Percentiles rank a stretch among this genome's conserved stretches.
These are phyloP conservation scores for Apolygus lucorum DNA, from an alignment of 1,140 invertebrate species.

Conservation along the genomic window DNA sequence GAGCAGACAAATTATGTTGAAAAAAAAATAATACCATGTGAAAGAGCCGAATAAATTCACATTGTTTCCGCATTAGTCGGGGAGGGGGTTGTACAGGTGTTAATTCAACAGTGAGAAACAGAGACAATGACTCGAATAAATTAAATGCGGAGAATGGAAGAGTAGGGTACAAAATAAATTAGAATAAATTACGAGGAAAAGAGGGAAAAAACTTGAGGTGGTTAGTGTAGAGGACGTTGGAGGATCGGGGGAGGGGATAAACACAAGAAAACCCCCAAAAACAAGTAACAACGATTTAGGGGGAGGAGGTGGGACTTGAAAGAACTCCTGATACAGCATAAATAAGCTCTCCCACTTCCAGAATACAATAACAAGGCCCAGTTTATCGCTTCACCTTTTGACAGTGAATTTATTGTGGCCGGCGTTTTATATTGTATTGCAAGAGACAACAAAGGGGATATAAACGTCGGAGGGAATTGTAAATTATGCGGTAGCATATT, in stretches of 20 bases:
- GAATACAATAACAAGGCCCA: conserved; percentile 2
- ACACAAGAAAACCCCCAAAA: not conserved
- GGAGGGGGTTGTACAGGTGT: not conserved
- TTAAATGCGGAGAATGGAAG: not conserved
- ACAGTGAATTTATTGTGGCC: conserved; percentile 10
- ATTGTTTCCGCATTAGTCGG: too few relatives aligned
- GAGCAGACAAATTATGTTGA: too few relatives aligned
- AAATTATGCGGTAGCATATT: conserved; percentile 16
- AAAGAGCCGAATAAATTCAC: too few relatives aligned
- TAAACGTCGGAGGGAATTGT: conserved; percentile 4
- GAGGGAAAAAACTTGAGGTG: not conserved
- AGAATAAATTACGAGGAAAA: not conserved
- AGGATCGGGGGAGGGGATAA: not conserved
- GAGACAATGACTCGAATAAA: not conserved
- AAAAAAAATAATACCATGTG: too few relatives aligned
- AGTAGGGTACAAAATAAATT: not conserved
- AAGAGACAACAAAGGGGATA: conserved; percentile 11
- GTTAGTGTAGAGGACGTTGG: not conserved
- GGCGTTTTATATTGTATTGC: conserved; percentile 13
- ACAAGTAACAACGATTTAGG: not conserved
- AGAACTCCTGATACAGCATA: not conserved
- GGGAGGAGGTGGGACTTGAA: not conserved
- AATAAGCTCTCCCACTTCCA: conserved; percentile 5
- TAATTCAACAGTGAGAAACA: not conserved
- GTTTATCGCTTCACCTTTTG: conserved; percentile 16